A percentile compares a stretch with the other conserved stretches of the same genome.
phyloP scores from a whole-genome alignment of 2,888 invertebrate species.

The Panzeria rudis region DNA sequence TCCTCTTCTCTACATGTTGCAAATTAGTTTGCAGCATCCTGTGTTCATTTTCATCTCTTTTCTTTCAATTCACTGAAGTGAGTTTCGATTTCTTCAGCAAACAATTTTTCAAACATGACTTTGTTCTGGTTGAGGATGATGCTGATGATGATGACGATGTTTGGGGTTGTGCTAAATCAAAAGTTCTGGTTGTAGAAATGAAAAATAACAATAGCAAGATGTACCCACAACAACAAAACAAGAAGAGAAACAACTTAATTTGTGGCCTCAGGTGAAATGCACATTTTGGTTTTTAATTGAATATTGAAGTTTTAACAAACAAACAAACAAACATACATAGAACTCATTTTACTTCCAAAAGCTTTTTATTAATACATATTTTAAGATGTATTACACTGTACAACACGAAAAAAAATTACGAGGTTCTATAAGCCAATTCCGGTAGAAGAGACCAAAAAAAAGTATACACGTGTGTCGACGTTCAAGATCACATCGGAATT shows the following conservation, averaged over 20 bases:
- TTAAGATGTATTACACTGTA: constrained; percentile 15
- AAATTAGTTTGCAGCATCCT: neutral
- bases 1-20: neutral
- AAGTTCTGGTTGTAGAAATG: constrained; percentile 55
- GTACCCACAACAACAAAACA: constrained; percentile 33
- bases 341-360: constrained; percentile 22
- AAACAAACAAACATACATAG: constrained; percentile 15
- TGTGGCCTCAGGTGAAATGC: constrained; percentile 67
- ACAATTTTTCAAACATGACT: constrained; percentile 35
- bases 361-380: constrained; percentile 9
- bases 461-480: no score
- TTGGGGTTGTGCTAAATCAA: constrained; percentile 38
- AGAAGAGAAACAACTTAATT: constrained; percentile 58
- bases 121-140: constrained; percentile 15
- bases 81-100: constrained; percentile 57
- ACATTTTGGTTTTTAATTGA: constrained; percentile 70
- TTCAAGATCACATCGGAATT: no score
- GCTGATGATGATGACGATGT: constrained; percentile 10
- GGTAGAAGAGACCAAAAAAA: no score
- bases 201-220: constrained; percentile 62
- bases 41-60: neutral
- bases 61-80: constrained; percentile 44
- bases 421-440: no score
- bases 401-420: no score
- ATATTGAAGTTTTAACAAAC: constrained; percentile 66